These are phyloP conservation scores for Lobophora halterata DNA, from an alignment of 2,888 invertebrate species.

Conservation along the genomic window DNA sequence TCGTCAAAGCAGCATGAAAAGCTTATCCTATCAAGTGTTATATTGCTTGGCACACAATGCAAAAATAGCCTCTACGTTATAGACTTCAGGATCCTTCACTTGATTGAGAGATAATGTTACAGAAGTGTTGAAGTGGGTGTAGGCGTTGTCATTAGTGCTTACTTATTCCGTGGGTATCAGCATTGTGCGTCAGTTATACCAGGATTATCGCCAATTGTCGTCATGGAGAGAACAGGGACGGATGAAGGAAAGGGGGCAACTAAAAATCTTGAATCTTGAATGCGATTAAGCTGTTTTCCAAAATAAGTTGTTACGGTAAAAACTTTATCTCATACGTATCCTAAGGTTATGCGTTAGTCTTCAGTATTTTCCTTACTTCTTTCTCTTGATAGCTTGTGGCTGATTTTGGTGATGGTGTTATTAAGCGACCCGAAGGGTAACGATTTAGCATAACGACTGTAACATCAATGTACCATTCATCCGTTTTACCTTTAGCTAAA, in stretches of 20 bases:
- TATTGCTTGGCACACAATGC: conserved; percentile 17
- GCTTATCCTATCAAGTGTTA: conserved; percentile 26
- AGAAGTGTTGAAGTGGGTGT: conserved; percentile 45
- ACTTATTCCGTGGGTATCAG: conserved; percentile 42
- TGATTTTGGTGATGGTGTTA: no score
- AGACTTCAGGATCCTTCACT: conserved; percentile 36
- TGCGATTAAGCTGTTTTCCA: no score
- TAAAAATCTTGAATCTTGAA: no score
- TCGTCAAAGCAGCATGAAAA: conserved; percentile 22
- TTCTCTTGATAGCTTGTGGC: no score
- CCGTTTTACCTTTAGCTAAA: no score
- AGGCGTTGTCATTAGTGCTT: conserved; percentile 52
- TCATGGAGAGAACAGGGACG: conserved; percentile 44
- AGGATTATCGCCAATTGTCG: conserved; percentile 57
- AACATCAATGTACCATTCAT: no score
- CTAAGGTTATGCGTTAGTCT: no score
- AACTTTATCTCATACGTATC: no score
- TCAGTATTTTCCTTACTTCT: no score
- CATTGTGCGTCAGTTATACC: conserved; percentile 72
- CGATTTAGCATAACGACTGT: no score
- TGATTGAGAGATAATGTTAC: conserved; percentile 49
- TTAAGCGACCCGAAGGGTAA: no score
- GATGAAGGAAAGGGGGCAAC: conserved; percentile 4
- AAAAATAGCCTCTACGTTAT: conserved; percentile 28
- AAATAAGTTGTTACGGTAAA: no score